Evolutionary conservation across 64 coral and sea anemone species (phyloP).

Genomic region (Astreopora myriophthalma): DNA sequence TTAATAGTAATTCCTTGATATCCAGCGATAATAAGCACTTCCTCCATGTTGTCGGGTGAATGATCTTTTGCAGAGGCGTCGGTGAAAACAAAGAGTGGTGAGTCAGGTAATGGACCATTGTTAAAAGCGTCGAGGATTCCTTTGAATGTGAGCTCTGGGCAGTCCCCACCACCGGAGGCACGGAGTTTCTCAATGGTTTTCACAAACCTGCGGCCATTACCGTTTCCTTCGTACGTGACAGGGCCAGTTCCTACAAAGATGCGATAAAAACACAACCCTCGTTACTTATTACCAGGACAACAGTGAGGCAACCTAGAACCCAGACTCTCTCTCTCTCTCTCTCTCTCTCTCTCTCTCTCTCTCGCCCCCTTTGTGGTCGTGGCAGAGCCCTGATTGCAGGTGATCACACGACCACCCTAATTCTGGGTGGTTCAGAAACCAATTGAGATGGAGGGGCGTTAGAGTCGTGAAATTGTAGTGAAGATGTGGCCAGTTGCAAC

Average conservation of each 20-base stretch:
- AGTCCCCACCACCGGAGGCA: constrained; percentile 49
- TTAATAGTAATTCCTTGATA: constrained; percentile 27
- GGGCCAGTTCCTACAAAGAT: constrained; percentile 37
- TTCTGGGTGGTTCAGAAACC: too few relatives aligned
- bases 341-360: too few relatives aligned
- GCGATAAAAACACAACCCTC: not conserved
- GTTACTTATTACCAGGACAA: too few relatives aligned
- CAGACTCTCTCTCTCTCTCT: too few relatives aligned
- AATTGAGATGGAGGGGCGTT: too few relatives aligned
- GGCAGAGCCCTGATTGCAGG: too few relatives aligned
- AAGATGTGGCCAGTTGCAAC: too few relatives aligned
- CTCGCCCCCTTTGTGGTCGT: too few relatives aligned
- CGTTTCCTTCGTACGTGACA: not conserved
- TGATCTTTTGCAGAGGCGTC: constrained; percentile 52
- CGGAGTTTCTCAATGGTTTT: not conserved
- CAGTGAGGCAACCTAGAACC: too few relatives aligned
- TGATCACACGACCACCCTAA: too few relatives aligned
- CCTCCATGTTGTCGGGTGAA: not conserved
- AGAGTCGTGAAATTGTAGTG: too few relatives aligned
- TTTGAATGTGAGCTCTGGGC: constrained; percentile 60
- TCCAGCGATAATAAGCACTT: not conserved
- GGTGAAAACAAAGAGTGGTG: constrained; percentile 64
- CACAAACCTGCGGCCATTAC: not conserved
- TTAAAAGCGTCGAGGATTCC: constrained; percentile 29
- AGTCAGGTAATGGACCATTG: constrained; percentile 16